These are phyloP conservation scores for Meandrina meandrites DNA, from an alignment of 92 coral and sea anemone species.

Conservation along the genomic window DNA sequence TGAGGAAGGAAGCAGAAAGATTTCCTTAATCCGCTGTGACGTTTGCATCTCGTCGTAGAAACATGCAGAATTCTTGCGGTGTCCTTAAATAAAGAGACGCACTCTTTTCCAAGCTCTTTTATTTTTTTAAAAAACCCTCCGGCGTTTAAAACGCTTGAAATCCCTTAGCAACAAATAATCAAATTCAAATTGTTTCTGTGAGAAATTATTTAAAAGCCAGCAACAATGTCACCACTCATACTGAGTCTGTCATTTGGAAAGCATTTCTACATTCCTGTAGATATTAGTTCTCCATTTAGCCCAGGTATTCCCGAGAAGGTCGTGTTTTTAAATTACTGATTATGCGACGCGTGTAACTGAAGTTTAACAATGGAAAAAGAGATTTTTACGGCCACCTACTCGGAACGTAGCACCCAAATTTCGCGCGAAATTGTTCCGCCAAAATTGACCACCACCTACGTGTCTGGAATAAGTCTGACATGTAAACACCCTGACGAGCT, in stretches of 20 bases:
- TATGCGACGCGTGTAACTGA: conserved; percentile 9
- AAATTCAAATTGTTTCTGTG: neutral
- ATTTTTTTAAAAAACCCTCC: conserved; percentile 17
- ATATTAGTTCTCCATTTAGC: neutral
- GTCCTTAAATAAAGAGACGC: conserved; percentile 15
- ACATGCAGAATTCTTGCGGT: conserved; percentile 30
- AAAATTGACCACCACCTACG: conserved; percentile 17
- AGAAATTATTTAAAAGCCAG: neutral
- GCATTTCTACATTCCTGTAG: neutral
- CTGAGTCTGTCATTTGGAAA: too few relatives aligned
- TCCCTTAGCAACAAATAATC: neutral
- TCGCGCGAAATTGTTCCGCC: conserved; percentile 9
- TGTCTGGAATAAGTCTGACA: neutral
- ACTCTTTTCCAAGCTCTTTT: conserved; percentile 24
- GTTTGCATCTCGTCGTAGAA: neutral
- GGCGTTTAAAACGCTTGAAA: conserved; percentile 11
- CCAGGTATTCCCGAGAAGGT: conserved; percentile 1
- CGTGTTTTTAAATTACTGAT: conserved; percentile 21
- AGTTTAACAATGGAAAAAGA: conserved; percentile 23
- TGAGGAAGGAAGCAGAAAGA: conserved; percentile 28
- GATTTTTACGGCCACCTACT: conserved; percentile 2
- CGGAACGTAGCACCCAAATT: conserved; percentile 21
- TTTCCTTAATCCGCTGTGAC: conserved; percentile 22
- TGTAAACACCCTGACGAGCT: neutral
- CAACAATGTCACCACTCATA: neutral